Percentiles rank a stretch among this genome's conserved stretches.
Evolutionary conservation across 2,797 vertebrate genomes (phyloP).

Genomic region (Nyctibius grandis): DNA sequence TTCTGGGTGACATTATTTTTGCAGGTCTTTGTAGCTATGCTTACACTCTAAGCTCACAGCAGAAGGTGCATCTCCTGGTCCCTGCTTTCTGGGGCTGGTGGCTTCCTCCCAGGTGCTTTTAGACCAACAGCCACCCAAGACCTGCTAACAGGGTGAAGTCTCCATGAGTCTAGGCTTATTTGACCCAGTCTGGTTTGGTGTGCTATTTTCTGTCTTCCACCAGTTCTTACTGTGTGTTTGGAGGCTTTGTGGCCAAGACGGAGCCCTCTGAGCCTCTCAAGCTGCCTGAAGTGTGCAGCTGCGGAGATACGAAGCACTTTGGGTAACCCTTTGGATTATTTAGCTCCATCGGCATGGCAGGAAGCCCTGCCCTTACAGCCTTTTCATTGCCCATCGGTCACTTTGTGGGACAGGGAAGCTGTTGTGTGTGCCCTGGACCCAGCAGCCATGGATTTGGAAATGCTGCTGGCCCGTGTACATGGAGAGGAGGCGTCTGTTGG

Average conservation of each 20-base stretch:
- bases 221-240: background rate
- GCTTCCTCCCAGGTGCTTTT: background rate
- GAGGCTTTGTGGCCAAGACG: background rate
- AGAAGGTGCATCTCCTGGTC: background rate
- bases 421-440: background rate
- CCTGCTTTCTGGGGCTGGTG: background rate
- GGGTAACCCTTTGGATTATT: background rate
- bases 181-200: background rate
- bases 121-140: background rate
- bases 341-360: accelerated
- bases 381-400: background rate
- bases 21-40: background rate
- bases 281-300: background rate
- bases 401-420: background rate
- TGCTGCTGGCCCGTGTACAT: background rate
- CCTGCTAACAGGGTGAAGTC: background rate
- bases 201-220: background rate
- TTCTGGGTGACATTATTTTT: background rate
- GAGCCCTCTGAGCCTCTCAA: background rate
- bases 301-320: background rate
- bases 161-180: background rate
- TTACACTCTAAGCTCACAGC: background rate
- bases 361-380: background rate
- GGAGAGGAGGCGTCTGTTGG: background rate
- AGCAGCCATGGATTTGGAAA: background rate